Percentiles rank a stretch among this genome's conserved stretches.
Conservation (phyloP, 2,797 vertebrate species). For the Mionectes olivaceus region DNA sequence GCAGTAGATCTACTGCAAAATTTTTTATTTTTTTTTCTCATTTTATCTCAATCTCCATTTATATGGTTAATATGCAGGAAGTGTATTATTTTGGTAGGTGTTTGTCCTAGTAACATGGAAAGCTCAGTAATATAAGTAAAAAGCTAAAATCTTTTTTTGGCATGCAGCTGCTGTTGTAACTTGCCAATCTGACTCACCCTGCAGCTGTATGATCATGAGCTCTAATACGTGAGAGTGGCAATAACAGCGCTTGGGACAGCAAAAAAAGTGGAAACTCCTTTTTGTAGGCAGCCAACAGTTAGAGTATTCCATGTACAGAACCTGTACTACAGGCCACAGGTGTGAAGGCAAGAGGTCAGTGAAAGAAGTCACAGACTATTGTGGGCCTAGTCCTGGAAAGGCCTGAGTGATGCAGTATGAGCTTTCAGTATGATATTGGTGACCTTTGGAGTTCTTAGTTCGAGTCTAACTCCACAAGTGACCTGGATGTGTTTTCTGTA, state of each 20-base stretch:
- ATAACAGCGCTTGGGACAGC: background rate
- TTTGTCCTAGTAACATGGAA: background rate
- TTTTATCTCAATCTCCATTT: background rate
- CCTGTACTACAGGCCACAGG: background rate
- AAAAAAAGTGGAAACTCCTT: background rate
- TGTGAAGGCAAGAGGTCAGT: background rate
- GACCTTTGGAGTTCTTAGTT: background rate
- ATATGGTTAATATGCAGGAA: background rate
- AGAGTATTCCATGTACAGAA: background rate
- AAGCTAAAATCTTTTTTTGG: background rate
- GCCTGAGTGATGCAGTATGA: background rate
- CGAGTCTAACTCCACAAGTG: accelerated
- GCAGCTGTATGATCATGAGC: background rate
- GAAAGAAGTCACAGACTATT: background rate
- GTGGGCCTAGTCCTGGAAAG: background rate
- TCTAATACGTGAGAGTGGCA: background rate
- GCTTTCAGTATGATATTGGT: background rate
- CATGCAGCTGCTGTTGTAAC: background rate
- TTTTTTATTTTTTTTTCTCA: background rate
- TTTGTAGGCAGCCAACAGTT: background rate
- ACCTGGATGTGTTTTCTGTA: background rate
- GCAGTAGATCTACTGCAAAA: background rate
- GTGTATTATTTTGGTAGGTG: background rate
- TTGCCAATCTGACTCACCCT: background rate
- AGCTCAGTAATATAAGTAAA: background rate